Conservation (phyloP, 2,113 vertebrate genomes). For the Prietella phreatophila region DNA sequence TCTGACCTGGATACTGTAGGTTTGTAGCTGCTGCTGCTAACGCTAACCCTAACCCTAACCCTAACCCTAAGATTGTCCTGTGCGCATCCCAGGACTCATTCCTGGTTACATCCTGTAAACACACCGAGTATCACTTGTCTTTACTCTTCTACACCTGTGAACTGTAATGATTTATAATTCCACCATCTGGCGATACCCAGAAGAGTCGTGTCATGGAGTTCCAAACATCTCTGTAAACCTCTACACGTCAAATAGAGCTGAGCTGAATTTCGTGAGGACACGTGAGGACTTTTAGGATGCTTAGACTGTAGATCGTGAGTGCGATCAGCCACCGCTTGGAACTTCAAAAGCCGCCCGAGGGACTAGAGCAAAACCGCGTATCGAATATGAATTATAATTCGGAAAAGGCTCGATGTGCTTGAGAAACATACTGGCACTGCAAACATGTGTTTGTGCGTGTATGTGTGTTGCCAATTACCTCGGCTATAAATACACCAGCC, state of each 20-base stretch:
- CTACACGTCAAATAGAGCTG: neutral
- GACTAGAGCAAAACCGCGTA: constrained; percentile 28
- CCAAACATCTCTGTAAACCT: neutral
- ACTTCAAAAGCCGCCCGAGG: constrained; percentile 42
- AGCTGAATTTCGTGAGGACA: neutral
- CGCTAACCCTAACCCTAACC: too few relatives aligned
- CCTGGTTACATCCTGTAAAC: neutral
- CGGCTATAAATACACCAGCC: constrained; percentile 92
- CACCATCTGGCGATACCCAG: neutral
- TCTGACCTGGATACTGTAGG: neutral
- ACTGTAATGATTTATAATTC: neutral
- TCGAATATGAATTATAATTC: constrained; percentile 48
- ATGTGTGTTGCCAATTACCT: constrained; percentile 98
- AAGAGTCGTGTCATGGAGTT: neutral
- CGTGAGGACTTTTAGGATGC: neutral
- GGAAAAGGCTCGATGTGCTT: constrained; percentile 34
- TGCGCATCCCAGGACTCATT: neutral
- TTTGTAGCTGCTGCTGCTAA: neutral
- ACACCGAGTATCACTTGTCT: neutral
- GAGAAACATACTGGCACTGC: constrained; percentile 35
- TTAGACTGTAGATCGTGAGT: neutral
- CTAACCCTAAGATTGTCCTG: too few relatives aligned
- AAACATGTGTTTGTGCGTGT: constrained; percentile 58
- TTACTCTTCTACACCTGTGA: neutral
- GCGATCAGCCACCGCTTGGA: neutral